Percentiles rank a stretch among this genome's conserved stretches.
These are phyloP conservation scores for Chloropsis hardwickii DNA, from an alignment of 2,113 vertebrate genomes.

Conservation along the genomic window DNA sequence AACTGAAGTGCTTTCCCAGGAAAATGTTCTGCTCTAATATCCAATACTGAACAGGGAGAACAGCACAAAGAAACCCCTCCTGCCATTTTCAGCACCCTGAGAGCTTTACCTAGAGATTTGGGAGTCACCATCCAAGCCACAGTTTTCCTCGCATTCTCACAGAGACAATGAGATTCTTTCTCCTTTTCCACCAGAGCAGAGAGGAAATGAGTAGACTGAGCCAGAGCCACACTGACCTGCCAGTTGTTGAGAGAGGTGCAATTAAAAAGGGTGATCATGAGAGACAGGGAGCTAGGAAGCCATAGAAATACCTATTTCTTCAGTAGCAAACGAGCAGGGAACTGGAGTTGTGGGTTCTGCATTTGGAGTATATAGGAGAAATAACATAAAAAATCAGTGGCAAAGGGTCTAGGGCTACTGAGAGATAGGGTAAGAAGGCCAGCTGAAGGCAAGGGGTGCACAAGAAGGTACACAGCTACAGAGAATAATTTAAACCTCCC, in stretches of 20 bases:
- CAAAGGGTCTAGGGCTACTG: neutral
- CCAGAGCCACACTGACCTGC: slow-evolving; percentile 62
- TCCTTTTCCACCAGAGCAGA: neutral
- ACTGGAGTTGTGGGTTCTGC: neutral
- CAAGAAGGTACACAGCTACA: neutral
- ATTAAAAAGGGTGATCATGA: neutral
- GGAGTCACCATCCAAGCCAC: slow-evolving; percentile 72
- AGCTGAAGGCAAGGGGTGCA: neutral
- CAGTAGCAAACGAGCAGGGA: neutral
- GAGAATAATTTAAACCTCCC: neutral
- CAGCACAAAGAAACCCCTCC: neutral
- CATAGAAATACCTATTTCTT: neutral
- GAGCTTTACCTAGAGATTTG: slow-evolving; percentile 67
- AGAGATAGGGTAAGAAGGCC: neutral
- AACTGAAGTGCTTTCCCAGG: neutral
- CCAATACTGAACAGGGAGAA: neutral
- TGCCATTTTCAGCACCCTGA: neutral
- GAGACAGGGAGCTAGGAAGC: neutral
- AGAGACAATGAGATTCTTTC: slow-evolving; percentile 65
- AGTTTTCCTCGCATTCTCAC: slow-evolving; percentile 50
- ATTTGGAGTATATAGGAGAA: neutral
- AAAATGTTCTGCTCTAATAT: neutral
- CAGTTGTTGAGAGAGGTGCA: neutral
- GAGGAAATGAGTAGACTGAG: slow-evolving; percentile 52
- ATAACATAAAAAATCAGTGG: neutral